Conservation (phyloP, 2,888 invertebrate species). For the Ochropacha duplaris region DNA sequence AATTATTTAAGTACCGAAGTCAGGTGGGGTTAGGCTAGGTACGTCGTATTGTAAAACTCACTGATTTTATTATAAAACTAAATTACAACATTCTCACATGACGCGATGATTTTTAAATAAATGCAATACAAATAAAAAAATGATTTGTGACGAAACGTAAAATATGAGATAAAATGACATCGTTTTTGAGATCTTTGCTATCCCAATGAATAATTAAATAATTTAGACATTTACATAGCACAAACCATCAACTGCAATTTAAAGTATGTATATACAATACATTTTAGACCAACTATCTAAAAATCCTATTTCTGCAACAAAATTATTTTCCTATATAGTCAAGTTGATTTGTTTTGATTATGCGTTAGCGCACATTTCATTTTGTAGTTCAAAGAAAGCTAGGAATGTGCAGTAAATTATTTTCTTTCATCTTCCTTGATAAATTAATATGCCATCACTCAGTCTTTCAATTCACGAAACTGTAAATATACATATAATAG, state of each 20-base stretch:
- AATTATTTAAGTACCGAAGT: conserved; percentile 51
- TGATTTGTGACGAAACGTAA: not conserved
- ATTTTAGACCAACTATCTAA: not conserved
- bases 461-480: conserved; percentile 72
- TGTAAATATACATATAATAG: conserved; percentile 52
- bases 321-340: not conserved
- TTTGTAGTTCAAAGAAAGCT: conserved; percentile 25
- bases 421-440: conserved; percentile 35
- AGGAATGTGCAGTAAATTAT: conserved; percentile 54
- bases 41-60: conserved; percentile 8
- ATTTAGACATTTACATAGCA: not conserved
- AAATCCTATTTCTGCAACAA: not conserved
- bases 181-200: not conserved
- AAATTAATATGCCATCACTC: conserved; percentile 68
- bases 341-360: conserved; percentile 2
- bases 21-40: conserved; percentile 24
- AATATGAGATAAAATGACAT: not conserved
- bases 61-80: not conserved
- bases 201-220: not conserved
- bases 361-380: conserved; percentile 25
- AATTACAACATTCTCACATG: not conserved
- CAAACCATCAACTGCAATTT: not conserved
- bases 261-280: not conserved
- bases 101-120: not conserved
- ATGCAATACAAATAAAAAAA: not conserved